A percentile compares a stretch with the other conserved stretches of the same genome.
Conservation (phyloP, 2,113 vertebrate genomes). For the Eleginops maclovinus region DNA sequence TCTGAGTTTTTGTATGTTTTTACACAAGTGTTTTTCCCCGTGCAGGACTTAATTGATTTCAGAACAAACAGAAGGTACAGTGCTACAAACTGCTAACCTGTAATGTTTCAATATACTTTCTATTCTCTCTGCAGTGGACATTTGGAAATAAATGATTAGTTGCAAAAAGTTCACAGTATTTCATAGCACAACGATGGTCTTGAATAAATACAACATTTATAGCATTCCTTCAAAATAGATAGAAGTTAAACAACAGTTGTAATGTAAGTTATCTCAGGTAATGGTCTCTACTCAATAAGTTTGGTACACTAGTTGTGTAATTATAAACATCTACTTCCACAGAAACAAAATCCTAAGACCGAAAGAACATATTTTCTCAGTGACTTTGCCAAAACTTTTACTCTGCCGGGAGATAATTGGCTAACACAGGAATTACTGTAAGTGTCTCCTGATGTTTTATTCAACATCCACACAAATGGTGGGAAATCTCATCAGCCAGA, state of each 20-base stretch:
- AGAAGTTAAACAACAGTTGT: not conserved
- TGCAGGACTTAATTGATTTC: not conserved
- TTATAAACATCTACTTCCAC: not conserved
- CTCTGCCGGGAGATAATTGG: constrained; percentile 2
- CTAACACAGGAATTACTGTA: constrained; percentile 3
- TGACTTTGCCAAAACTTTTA: not conserved
- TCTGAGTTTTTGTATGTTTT: not conserved
- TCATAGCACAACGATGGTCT: not conserved
- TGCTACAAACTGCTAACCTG: not conserved
- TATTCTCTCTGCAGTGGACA: not conserved
- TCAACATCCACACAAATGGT: constrained; percentile 30
- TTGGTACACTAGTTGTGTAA: not conserved
- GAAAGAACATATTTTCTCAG: not conserved
- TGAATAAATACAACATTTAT: not conserved
- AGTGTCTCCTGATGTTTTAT: constrained; percentile 35
- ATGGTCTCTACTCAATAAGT: not conserved
- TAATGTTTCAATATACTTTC: not conserved
- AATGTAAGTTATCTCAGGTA: not conserved
- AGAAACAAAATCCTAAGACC: not conserved
- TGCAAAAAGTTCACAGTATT: not conserved
- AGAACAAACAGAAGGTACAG: not conserved
- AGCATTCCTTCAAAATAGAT: not conserved
- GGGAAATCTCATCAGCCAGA: constrained; percentile 16
- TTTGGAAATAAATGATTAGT: not conserved
- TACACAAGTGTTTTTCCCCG: not conserved